Base-by-base conservation (phyloP, 2,888 invertebrate species). In the Malacosoma neustria region DNA sequence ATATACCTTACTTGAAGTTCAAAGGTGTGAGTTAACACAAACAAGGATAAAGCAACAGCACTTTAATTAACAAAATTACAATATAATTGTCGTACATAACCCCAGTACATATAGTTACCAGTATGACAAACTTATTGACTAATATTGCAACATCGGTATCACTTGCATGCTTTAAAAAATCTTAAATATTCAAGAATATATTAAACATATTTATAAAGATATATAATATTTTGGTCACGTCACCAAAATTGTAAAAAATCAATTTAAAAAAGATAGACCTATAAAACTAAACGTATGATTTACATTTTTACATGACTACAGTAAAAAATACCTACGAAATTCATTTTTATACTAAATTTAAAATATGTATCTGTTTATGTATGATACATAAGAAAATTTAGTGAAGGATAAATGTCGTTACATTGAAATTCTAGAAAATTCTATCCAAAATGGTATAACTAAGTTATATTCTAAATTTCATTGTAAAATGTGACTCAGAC, bases 131-230 rank as follows among this genome's bases (percentile, higher is more conserved):
- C 71, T 75, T 84, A 79, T 35, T 48, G 51, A 54, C 80, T 84
- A 85, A 69, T 85, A 85, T 85, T 85, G 85, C 85, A 84, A 82
- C 81, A 71, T 63, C 63, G 61, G 56, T 82, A 84, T 85, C 85
- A 85, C 85, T 75, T 74, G 77, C 74, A 73, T 63, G 61, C 57
- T 55, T 57, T 51, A 59, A 66, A 61, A 49, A 54, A 45, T 43
- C 46, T 54, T 57, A 54, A 43, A 45, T 48, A 22, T 22, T 22
- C 22, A 5, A n/a, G 37, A 36, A 41, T 41, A 52, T 42, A 43
- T 48, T 53, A 54, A 54, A 55, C 46, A 46, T 43, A 36, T 30
- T 45, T 45, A 48, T 39, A 36, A 39, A 13, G 15, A 38, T 14
- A 14, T 33, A 33, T 33, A 33, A 13, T 13, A 14, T 33, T 22